These are phyloP conservation scores for Colletes collaris DNA, from an alignment of 2,888 invertebrate species.

Conservation along the genomic window DNA sequence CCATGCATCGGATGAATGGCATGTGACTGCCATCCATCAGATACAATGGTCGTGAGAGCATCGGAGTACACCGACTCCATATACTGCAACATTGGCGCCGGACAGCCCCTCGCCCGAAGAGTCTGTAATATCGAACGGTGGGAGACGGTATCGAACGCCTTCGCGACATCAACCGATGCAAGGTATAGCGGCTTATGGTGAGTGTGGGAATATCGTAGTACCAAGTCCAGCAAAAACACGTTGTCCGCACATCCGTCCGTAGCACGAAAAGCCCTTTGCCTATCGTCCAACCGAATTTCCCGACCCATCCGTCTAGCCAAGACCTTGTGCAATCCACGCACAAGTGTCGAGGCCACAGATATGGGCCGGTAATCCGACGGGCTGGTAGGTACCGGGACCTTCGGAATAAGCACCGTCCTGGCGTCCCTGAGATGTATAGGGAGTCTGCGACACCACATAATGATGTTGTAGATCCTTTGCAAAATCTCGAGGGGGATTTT, in stretches of 20 bases:
- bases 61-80: constrained; percentile 3
- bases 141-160: constrained; percentile 12
- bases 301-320: neutral
- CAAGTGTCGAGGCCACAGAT: neutral
- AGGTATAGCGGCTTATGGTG: neutral
- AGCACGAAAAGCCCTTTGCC: constrained; percentile 2
- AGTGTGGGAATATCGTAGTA: neutral
- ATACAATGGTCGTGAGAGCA: neutral
- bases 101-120: neutral
- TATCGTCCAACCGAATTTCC: neutral
- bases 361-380: constrained; percentile 48
- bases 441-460: constrained; percentile 39
- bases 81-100: neutral
- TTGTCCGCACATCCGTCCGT: constrained; percentile 12
- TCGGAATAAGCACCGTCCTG: constrained; percentile 51
- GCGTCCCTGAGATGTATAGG: constrained; percentile 37
- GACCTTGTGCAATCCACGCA: neutral
- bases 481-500: constrained; percentile 25
- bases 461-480: constrained; percentile 33
- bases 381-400: neutral
- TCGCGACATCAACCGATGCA: constrained; percentile 3
- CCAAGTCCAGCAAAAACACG: constrained; percentile 3
- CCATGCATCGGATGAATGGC: constrained; percentile 4
- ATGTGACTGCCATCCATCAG: constrained; percentile 6
- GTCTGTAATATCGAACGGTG: constrained; percentile 1